Base-by-base conservation (phyloP, 2,797 vertebrate species). In the Phalloptychus januarius region DNA sequence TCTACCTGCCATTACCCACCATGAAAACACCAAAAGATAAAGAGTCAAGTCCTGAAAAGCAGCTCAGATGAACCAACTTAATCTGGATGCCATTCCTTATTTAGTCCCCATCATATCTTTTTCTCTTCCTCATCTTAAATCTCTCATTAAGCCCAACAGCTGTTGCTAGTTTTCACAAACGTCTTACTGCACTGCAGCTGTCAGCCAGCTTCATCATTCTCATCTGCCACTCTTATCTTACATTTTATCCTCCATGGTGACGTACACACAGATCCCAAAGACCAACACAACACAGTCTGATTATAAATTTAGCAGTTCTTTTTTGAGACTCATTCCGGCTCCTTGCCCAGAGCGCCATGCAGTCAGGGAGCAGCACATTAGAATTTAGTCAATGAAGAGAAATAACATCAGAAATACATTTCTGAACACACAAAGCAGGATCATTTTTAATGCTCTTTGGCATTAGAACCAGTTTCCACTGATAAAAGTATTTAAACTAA, bases 71-170 rank as follows among this genome's bases (percentile, higher is more conserved):
- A 36, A 36, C 31, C 46, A 11, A 5, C 5, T 18, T 45, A 1
- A 33, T 75, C n/a, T 31, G 74, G 70, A 56, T 74, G 31, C 28
- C 77, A 78, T 7, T 77, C 12, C 4, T 78, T 76, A 71, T 65
- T 36, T 74, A 70, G 45, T 15, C 38, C 56, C 45, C 42, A 46
- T n/a, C 25, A n/a, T n/a, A 46, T 5, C n/a, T n/a, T 54, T 28
- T 63, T 81, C 25, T 78, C 54, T 20, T 28, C 75, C 54, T 25
- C 25, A n/a, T 65, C 54, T 36, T 8, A 23, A 42, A 50, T 79
- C 54, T 40, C 36, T 79, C 70, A 15, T 38, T 7, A 23, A 72
- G 76, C 38, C 56, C 48, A 79, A 33, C 63, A 80, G 61, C 46
- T 76, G n/a, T 18, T 45, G 42, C 69, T 71, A 7, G 63, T 80